A percentile compares a stretch with the other conserved stretches of the same genome.
phyloP scores from a whole-genome alignment of 2,797 vertebrate genomes.

The Ptychadena robeensis region DNA sequence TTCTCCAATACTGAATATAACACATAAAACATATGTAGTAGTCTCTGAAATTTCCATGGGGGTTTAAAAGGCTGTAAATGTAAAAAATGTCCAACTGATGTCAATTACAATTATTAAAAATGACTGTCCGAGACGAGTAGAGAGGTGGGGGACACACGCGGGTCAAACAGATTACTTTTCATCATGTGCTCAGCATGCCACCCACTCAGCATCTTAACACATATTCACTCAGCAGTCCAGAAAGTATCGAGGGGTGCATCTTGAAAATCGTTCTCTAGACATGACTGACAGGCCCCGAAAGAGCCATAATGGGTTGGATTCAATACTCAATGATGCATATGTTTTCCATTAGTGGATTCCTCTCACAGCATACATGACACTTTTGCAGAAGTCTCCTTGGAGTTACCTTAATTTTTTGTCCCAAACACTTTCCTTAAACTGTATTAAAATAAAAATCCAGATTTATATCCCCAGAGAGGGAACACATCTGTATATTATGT shows the following conservation, averaged over 20 bases:
- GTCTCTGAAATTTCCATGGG: too few species aligned
- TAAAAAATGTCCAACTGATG: slow-evolving; percentile 6
- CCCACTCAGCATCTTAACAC: slow-evolving; percentile 31
- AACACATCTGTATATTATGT: neutral
- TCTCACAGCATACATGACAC: neutral
- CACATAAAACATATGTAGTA: too few species aligned
- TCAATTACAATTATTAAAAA: slow-evolving; percentile 21
- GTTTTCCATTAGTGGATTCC: slow-evolving; percentile 16
- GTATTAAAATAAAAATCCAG: neutral
- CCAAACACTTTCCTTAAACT: neutral
- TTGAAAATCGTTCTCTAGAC: slow-evolving; percentile 1
- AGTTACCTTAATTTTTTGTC: neutral
- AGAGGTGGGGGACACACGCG: neutral
- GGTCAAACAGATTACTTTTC: slow-evolving; percentile 33
- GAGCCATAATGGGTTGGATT: slow-evolving; percentile 7
- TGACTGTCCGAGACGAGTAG: neutral
- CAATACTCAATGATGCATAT: neutral
- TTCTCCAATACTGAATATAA: too few species aligned
- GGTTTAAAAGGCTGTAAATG: neutral
- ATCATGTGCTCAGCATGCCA: slow-evolving; percentile 28
- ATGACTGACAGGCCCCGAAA: slow-evolving; percentile 38
- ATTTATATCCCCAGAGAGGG: neutral
- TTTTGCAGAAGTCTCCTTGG: neutral
- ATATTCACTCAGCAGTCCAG: neutral
- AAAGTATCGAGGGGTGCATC: neutral